Evolutionary conservation across 2,797 vertebrate species (phyloP).

Genomic region (Sphenodon punctatus): DNA sequence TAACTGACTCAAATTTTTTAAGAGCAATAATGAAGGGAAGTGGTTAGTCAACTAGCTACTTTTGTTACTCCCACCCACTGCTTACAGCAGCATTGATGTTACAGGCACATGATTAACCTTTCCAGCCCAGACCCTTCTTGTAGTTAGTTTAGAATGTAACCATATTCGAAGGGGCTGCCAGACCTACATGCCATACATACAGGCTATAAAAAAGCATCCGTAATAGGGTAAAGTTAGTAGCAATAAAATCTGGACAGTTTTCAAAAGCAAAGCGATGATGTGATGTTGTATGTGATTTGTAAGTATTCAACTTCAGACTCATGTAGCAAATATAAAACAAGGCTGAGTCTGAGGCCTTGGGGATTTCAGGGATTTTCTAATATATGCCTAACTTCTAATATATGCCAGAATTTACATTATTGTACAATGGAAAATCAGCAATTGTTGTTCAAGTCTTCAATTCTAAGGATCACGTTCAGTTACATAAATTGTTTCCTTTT

Average conservation of each 20-base stretch:
- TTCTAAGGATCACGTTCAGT: not conserved
- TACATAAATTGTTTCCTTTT: not conserved
- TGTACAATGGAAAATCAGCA: not conserved
- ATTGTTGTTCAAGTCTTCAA: not conserved
- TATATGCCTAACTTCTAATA: too few relatives aligned
- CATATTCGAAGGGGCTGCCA: not conserved
- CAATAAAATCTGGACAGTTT: too few relatives aligned
- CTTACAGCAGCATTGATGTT: slow-evolving; percentile 60
- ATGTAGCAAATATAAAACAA: too few relatives aligned
- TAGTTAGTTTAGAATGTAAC: not conserved
- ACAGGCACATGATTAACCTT: slow-evolving; percentile 36
- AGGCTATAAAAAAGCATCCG: too few relatives aligned
- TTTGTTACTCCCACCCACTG: slow-evolving; percentile 74
- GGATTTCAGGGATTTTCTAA: too few relatives aligned
- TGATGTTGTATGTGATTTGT: too few relatives aligned
- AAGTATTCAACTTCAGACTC: too few relatives aligned
- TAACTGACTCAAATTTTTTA: slow-evolving; percentile 53
- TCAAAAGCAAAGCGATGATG: too few relatives aligned
- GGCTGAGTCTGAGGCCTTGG: too few relatives aligned
- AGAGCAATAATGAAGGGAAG: slow-evolving; percentile 77
- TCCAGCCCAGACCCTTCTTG: slow-evolving; percentile 19
- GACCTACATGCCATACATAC: too few relatives aligned
- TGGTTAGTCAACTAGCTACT: slow-evolving; percentile 78
- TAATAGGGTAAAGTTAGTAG: too few relatives aligned
- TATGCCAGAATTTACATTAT: not conserved